Base-by-base conservation (phyloP, 2,888 invertebrate genomes). In the Hirtodrosophila trivittata region DNA sequence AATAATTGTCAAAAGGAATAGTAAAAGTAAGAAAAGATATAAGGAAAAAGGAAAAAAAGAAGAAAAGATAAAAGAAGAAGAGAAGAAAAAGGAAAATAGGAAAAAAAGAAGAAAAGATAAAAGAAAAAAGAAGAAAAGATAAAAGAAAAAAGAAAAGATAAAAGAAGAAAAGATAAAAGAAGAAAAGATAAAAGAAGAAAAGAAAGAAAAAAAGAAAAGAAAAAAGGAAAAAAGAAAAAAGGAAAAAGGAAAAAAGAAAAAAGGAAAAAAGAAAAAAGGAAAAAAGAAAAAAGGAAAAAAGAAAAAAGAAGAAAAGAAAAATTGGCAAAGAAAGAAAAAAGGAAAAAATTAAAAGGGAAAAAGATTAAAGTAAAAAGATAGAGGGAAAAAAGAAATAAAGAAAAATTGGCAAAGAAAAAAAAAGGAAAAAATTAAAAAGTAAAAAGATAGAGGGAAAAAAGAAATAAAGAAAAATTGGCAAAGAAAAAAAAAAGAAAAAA, bases 1-100 rank as follows among this genome's bases (percentile, higher is more conserved):
- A 33, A 16, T 38, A 5, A 55, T 21, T 21, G 12, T n/a, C n/a
- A n/a, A n/a, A 42, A 28, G 33, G 41, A n/a, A 41, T 21, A 12
- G 46, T 39, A 21, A 46, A 7, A 18, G 5, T 5, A 18, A 14
- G 1, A 18, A 5, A 9, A 14, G 7, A 38, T 35, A 16, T 8
- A 14, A 5, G 9, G 1, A 6, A 21, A 4, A 10, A 5, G n/a
- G 9, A 28, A 26, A 8, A n/a, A 10, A n/a, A n/a, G n/a, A 42
- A 28, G 33, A 41, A n/a, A 41, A 25, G 14, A 50, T 39, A 25
- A 38, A 9, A 1, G 30, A 16, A n/a, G 3, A 13, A 9, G 35
- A 13, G 12, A 21, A 46, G 2, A 21, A 25, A 16, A 21, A 14
- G 1, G 9, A 5, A 6, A 21, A 18, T 35, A 5, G n/a, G 9